Percentiles rank a stretch among this genome's conserved stretches.
phyloP scores from a whole-genome alignment of 2,888 invertebrate species.

The Bombylius major region DNA sequence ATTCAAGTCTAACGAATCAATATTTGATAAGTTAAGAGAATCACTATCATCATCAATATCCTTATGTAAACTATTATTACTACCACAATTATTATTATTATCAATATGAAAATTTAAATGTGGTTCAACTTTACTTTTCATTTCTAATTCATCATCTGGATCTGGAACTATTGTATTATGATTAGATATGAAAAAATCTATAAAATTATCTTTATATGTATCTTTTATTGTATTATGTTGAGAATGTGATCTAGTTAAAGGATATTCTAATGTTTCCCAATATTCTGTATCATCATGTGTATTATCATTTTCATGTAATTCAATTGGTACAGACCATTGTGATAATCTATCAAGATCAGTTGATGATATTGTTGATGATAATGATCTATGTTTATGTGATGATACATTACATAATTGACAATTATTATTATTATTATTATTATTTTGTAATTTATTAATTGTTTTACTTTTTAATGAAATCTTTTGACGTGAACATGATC shows the following conservation, averaged over 20 bases:
- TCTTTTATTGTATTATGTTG: background rate
- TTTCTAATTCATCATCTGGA: background rate
- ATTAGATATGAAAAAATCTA: background rate
- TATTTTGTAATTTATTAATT: background rate
- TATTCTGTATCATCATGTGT: background rate
- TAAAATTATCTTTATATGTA: background rate
- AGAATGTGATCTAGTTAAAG: background rate
- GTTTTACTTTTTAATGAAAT: background rate
- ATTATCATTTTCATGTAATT: background rate
- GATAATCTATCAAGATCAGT: background rate
- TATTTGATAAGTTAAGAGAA: too few species aligned
- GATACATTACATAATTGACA: background rate
- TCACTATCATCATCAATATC: background rate
- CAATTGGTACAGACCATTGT: background rate
- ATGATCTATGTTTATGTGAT: background rate
- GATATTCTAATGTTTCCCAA: background rate
- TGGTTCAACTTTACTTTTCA: background rate
- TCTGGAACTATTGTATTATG: background rate
- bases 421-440: too few species aligned
- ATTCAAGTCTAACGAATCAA: background rate
- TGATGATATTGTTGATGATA: background rate
- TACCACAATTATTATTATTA: background rate
- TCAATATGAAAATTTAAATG: background rate
- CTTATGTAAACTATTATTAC: background rate
- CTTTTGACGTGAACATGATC: background rate